A percentile compares a stretch with the other conserved stretches of the same genome.
Conservation (phyloP, 2,888 invertebrate species). For the Ashinkailepas kermadecensis region DNA sequence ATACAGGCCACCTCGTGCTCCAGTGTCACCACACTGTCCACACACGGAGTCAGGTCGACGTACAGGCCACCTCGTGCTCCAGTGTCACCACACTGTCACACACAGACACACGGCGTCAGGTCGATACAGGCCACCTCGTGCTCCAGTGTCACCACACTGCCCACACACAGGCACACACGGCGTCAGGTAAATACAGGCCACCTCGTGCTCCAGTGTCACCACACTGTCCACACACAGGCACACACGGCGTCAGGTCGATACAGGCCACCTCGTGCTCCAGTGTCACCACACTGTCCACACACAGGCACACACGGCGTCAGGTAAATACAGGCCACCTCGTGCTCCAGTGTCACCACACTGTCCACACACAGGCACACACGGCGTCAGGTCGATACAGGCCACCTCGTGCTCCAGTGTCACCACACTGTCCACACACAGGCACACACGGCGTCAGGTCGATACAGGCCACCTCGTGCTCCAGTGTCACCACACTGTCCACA, state of each 20-base stretch:
- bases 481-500: conserved; percentile 47
- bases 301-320: conserved; percentile 56
- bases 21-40: conserved; percentile 51
- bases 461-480: conserved; percentile 94
- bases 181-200: conserved; percentile 91
- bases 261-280: too few species aligned
- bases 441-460: conserved; percentile 72
- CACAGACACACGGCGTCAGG: too few species aligned
- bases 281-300: conserved; percentile 12
- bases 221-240: conserved; percentile 23
- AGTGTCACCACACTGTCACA: too few species aligned
- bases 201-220: conserved; percentile 79
- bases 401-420: too few species aligned
- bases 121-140: too few species aligned
- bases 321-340: conserved; percentile 94
- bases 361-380: background rate
- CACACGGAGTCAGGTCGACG: too few species aligned
- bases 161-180: conserved; percentile 48
- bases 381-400: too few species aligned
- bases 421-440: conserved; percentile 19
- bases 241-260: too few species aligned
- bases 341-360: conserved; percentile 59
- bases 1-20: conserved; percentile 94
- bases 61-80: too few species aligned
- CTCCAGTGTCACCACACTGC: too few species aligned